Conservation (phyloP, 2,888 invertebrate species). For the Cotesia congregata region DNA sequence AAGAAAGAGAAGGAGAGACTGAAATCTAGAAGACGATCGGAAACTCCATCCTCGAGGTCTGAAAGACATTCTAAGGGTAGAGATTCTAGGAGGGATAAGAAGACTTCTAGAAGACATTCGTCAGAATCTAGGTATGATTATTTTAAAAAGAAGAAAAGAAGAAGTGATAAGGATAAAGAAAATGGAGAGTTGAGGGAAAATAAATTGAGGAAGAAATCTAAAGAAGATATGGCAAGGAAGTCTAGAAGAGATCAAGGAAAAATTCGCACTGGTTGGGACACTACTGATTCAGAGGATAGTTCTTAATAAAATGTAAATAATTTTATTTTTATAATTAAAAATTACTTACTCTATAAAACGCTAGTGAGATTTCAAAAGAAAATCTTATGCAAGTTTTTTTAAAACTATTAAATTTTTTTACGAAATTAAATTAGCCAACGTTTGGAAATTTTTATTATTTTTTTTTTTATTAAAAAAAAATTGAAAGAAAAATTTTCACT, state of each 20-base stretch:
- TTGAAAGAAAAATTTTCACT: too few relatives aligned
- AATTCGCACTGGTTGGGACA: constrained; percentile 51
- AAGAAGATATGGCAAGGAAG: constrained; percentile 28
- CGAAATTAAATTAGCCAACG: too few relatives aligned
- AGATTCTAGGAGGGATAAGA: background rate
- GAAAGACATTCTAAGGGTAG: background rate
- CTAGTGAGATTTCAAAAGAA: too few relatives aligned
- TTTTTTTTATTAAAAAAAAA: too few relatives aligned
- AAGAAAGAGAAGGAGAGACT: constrained; percentile 26
- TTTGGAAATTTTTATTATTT: too few relatives aligned
- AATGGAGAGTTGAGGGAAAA: constrained; percentile 37
- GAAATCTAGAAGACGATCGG: background rate
- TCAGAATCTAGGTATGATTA: background rate
- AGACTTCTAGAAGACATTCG: background rate
- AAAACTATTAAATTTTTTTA: too few relatives aligned
- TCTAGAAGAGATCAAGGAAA: background rate
- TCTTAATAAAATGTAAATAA: background rate
- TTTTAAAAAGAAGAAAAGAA: constrained; percentile 36
- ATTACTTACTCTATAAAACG: background rate
- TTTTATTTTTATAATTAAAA: too few relatives aligned
- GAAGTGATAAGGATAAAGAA: constrained; percentile 38
- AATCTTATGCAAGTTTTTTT: too few relatives aligned
- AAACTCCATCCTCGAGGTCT: background rate
- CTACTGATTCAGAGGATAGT: constrained; percentile 56
- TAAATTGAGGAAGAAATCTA: constrained; percentile 21